Percentiles rank a stretch among this genome's conserved stretches.
Conservation (phyloP, 2,113 vertebrate genomes). For the Irena cyanogastra region DNA sequence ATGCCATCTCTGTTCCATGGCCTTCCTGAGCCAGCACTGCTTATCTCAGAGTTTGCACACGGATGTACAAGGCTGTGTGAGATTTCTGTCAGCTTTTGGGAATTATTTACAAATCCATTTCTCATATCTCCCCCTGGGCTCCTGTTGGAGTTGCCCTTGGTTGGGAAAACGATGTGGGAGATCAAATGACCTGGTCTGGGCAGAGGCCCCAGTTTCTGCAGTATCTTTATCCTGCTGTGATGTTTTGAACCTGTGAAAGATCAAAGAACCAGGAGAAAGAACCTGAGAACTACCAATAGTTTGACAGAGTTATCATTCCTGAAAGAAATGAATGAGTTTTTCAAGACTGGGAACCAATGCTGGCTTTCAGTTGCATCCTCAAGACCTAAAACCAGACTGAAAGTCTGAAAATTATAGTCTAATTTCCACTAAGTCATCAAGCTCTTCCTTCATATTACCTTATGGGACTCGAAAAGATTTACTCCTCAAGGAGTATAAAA, state of each 20-base stretch:
- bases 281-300: background rate
- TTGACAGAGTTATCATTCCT: background rate
- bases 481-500: constrained; percentile 3
- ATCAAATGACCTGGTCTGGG: background rate
- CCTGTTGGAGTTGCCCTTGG: background rate
- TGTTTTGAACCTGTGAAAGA: background rate
- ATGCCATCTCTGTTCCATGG: too few relatives aligned
- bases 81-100: too few relatives aligned
- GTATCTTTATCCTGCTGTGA: background rate
- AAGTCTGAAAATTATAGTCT: background rate
- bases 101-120: too few relatives aligned
- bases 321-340: background rate
- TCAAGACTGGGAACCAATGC: background rate
- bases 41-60: too few relatives aligned
- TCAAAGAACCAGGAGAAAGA: background rate
- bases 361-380: background rate
- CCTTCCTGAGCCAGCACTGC: too few relatives aligned
- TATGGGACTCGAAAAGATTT: background rate
- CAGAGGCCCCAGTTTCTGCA: background rate
- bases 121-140: background rate
- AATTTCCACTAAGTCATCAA: background rate
- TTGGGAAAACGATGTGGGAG: background rate
- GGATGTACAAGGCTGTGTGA: too few relatives aligned
- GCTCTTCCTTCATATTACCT: background rate
- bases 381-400: background rate